Conservation (phyloP, 1,140 invertebrate genomes). For the Cylas formicarius region DNA sequence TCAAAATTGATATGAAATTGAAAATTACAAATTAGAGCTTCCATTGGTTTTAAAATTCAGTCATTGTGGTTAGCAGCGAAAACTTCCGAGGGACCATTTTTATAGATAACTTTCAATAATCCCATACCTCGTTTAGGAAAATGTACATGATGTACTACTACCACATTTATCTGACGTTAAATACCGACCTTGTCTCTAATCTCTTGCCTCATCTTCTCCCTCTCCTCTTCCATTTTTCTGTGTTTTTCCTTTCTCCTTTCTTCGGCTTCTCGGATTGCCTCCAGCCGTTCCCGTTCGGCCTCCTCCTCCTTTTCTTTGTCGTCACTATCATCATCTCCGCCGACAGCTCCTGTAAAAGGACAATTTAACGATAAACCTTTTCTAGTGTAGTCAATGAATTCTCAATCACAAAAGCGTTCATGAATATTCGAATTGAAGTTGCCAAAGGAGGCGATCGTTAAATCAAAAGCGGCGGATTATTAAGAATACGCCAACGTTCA, state of each 20-base stretch:
- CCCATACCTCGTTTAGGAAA: background rate
- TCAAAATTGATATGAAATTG: too few species aligned
- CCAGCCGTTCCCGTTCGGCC: slow-evolving; percentile 87
- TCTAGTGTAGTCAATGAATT: too few species aligned
- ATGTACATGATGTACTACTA: background rate
- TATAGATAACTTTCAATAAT: background rate
- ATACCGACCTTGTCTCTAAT: slow-evolving; percentile 89
- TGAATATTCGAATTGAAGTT: too few species aligned
- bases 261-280: slow-evolving; percentile 89
- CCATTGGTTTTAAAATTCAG: too few species aligned
- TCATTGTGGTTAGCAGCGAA: too few species aligned
- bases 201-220: slow-evolving; percentile 95
- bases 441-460: too few species aligned
- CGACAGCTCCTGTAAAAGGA: slow-evolving; percentile 73
- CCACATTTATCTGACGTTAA: background rate
- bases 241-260: slow-evolving; percentile 94
- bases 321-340: slow-evolving; percentile 79
- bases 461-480: too few species aligned
- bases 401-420: too few species aligned
- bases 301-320: slow-evolving; percentile 93
- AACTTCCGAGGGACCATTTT: too few species aligned
- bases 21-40: too few species aligned
- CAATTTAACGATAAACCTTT: too few species aligned
- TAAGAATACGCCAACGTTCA: background rate
- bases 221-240: slow-evolving; percentile 95